phyloP scores from a whole-genome alignment of 2,113 vertebrate genomes.

The human region GRCh38 chr5:11405001-11405500 shows the following conservation, averaged over 20 bases:
- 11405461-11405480: too few relatives aligned
- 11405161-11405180: not conserved
- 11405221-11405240: not conserved
- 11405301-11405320: not conserved
- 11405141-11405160: not conserved
- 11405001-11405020: not conserved
- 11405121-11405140: not conserved
- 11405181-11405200: not conserved
- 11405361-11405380: not conserved
- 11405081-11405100: not conserved
- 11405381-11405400: not conserved
- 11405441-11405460: too few relatives aligned
- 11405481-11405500: too few relatives aligned
- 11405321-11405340: not conserved
- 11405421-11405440: not conserved
- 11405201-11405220: not conserved
- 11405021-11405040: not conserved
- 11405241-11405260: not conserved
- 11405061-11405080: not conserved
- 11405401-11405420: conserved; percentile 12
- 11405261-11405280: not conserved
- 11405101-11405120: not conserved
- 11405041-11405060: not conserved
- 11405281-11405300: not conserved
- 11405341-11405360: not conserved